Percentiles rank a stretch among this genome's conserved stretches.
phyloP scores from a whole-genome alignment of 2,797 vertebrate species.

The Pseudochirops corinnae region DNA sequence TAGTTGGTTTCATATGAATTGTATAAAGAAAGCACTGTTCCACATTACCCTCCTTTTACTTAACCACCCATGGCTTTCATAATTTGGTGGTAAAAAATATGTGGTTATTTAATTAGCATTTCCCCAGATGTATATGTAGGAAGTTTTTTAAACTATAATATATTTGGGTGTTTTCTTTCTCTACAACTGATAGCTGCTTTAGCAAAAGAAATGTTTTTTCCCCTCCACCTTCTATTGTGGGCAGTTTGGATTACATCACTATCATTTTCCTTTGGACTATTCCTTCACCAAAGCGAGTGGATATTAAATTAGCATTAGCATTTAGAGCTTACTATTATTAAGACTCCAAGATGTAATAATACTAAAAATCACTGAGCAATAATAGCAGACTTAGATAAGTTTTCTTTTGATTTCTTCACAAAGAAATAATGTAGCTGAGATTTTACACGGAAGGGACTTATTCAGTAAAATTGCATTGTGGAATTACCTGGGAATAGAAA shows the following conservation, averaged over 20 bases:
- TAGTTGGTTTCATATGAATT: constrained; percentile 18
- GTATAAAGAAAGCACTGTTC: not conserved
- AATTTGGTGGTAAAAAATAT: constrained; percentile 52
- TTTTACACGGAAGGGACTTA: not conserved
- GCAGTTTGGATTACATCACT: constrained; percentile 36
- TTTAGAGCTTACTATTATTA: constrained; percentile 2
- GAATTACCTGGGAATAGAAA: not conserved
- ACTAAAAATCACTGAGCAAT: not conserved
- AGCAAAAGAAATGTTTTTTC: constrained; percentile 49
- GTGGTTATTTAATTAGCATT: constrained; percentile 55
- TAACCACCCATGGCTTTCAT: constrained; percentile 18
- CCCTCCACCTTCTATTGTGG: constrained; percentile 60
- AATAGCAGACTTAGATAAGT: not conserved
- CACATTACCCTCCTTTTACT: not conserved
- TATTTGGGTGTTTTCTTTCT: constrained; percentile 51
- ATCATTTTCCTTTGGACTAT: constrained; percentile 6
- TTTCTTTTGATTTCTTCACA: not conserved
- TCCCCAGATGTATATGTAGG: constrained; percentile 20
- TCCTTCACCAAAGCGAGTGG: not conserved
- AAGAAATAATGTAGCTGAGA: not conserved
- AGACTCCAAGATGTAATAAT: not conserved
- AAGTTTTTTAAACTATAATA: constrained; percentile 41
- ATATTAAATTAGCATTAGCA: constrained; percentile 43
- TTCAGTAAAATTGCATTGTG: not conserved
- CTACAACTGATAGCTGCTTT: constrained; percentile 59